phyloP scores from a whole-genome alignment of 2,113 vertebrate species.

The Colinus virginianus region DNA sequence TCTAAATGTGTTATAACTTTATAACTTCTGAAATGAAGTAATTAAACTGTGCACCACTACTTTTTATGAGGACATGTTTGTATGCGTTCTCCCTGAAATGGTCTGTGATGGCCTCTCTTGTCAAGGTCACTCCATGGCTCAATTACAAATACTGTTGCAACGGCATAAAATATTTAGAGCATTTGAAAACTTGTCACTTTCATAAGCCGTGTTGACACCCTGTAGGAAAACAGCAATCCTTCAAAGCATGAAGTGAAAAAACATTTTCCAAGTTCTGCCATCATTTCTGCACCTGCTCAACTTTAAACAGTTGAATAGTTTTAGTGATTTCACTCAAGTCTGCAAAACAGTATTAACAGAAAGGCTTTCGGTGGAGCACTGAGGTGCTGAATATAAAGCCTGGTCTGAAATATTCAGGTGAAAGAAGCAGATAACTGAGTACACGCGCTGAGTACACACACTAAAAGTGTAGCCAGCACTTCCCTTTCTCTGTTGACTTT shows the following conservation, averaged over 20 bases:
- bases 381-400: neutral
- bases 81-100: neutral
- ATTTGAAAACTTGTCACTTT: neutral
- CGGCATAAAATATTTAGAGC: neutral
- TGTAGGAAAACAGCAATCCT: neutral
- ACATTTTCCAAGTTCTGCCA: neutral
- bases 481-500: neutral
- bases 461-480: neutral
- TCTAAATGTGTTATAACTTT: slow-evolving; percentile 23
- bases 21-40: neutral
- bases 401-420: neutral
- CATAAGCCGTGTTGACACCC: neutral
- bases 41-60: neutral
- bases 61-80: neutral
- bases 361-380: neutral
- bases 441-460: neutral
- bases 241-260: neutral
- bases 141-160: neutral
- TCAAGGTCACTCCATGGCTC: neutral
- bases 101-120: neutral
- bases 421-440: neutral
- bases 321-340: neutral
- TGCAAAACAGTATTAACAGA: neutral
- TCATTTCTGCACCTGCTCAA: neutral
- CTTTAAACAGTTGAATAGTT: neutral